phyloP scores from a whole-genome alignment of 1,140 invertebrate species.

The Venustaconcha ellipsiformis region DNA sequence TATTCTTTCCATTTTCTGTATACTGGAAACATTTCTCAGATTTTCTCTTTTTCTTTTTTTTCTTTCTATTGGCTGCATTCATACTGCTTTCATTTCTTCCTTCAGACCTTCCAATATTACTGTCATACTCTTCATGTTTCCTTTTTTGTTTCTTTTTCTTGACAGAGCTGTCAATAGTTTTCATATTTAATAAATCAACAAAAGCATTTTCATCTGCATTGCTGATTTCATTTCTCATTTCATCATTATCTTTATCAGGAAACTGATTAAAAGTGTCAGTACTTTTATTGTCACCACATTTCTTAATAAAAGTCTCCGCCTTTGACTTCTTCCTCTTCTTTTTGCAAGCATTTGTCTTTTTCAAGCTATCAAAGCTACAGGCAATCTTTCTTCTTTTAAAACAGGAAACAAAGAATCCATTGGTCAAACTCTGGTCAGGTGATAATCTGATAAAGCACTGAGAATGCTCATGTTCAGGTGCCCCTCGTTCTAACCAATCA shows the following conservation, averaged over 20 bases:
- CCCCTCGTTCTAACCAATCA: slow-evolving; percentile 62
- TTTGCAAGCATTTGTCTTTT: background rate
- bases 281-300: background rate
- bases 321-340: background rate
- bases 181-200: background rate
- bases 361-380: background rate
- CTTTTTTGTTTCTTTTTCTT: background rate
- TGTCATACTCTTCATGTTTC: background rate
- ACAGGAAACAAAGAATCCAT: slow-evolving; percentile 94
- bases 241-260: too few relatives aligned
- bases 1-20: background rate
- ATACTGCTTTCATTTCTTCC: background rate
- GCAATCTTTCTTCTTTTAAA: slow-evolving; percentile 72
- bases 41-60: slow-evolving; percentile 16
- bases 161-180: background rate
- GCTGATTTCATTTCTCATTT: background rate
- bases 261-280: background rate
- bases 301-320: too few relatives aligned
- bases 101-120: background rate
- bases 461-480: slow-evolving; percentile 43
- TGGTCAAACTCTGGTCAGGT: slow-evolving; percentile 82
- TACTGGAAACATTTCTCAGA: background rate
- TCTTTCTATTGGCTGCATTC: background rate
- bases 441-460: slow-evolving; percentile 81
- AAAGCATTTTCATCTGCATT: background rate